A percentile compares a stretch with the other conserved stretches of the same genome.
phyloP scores from a whole-genome alignment of 1,140 invertebrate genomes.

The Caenorhabditis brenneri region DNA sequence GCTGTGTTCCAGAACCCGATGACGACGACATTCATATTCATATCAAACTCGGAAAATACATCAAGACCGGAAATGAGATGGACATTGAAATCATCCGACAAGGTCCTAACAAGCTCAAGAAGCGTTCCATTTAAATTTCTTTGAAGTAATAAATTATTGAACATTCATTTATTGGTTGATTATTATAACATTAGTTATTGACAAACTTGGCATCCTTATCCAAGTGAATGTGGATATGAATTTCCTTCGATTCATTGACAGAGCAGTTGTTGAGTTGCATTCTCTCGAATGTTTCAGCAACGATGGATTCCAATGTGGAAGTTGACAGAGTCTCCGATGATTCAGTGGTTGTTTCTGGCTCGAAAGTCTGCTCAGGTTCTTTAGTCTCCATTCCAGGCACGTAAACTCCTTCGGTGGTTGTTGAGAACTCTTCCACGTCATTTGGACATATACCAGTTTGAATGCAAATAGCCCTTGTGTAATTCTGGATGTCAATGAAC shows the following conservation, averaged over 20 bases:
- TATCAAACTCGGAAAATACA: background rate
- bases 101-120: background rate
- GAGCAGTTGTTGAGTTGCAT: background rate
- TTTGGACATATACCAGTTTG: slow-evolving; percentile 1
- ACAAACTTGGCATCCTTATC: background rate
- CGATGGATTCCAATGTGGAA: background rate
- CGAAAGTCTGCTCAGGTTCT: background rate
- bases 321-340: background rate
- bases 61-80: background rate
- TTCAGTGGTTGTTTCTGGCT: background rate
- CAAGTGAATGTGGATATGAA: background rate
- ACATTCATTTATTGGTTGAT: background rate
- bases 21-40: slow-evolving; percentile 20
- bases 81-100: background rate
- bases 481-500: background rate
- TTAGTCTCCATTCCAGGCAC: background rate
- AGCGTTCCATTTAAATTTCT: background rate
- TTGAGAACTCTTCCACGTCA: background rate
- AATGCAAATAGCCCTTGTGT: background rate
- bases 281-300: background rate
- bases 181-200: background rate
- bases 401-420: background rate
- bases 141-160: background rate
- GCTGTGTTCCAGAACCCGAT: background rate
- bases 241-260: background rate